Evolutionary conservation across 2,797 vertebrate species (phyloP).

Genomic region (Mormyrops attenuatus): DNA sequence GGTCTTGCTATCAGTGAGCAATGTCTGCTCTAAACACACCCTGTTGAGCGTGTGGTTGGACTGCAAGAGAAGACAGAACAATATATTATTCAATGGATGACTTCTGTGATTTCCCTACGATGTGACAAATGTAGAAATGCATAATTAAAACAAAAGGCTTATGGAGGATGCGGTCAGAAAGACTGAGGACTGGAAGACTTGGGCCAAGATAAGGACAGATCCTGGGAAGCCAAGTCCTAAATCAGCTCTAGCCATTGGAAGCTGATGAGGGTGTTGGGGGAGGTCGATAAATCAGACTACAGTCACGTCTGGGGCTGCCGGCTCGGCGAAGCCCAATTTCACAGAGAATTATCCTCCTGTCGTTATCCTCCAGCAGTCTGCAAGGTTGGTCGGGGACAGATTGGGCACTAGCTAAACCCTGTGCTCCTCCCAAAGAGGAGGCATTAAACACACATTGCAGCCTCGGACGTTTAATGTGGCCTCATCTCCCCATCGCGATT

Average conservation of each 20-base stretch:
- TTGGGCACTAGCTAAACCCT: not conserved
- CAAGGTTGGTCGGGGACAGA: not conserved
- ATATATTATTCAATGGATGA: not conserved
- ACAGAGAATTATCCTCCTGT: conserved; percentile 20
- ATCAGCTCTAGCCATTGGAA: not conserved
- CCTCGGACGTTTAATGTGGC: not conserved
- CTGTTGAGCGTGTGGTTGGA: conserved; percentile 73
- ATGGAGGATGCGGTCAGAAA: not conserved
- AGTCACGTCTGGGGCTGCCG: conserved; percentile 6
- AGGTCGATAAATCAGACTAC: conserved; percentile 37
- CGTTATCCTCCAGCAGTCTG: conserved; percentile 5
- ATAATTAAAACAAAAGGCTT: not conserved
- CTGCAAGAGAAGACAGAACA: conserved; percentile 50
- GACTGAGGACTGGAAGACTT: not conserved
- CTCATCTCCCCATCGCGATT: not conserved
- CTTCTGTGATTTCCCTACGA: not conserved
- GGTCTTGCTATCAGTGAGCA: conserved; percentile 80
- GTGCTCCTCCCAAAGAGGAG: not conserved
- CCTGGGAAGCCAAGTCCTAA: not conserved
- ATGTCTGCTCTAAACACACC: conserved; percentile 84
- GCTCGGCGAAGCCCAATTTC: conserved; percentile 22
- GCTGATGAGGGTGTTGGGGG: conserved; percentile 19
- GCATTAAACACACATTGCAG: not conserved
- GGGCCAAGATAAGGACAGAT: not conserved
- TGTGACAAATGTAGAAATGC: not conserved